Evolutionary conservation across 1,140 invertebrate genomes (phyloP).

Genomic region (Drosophila fuyamai): DNA sequence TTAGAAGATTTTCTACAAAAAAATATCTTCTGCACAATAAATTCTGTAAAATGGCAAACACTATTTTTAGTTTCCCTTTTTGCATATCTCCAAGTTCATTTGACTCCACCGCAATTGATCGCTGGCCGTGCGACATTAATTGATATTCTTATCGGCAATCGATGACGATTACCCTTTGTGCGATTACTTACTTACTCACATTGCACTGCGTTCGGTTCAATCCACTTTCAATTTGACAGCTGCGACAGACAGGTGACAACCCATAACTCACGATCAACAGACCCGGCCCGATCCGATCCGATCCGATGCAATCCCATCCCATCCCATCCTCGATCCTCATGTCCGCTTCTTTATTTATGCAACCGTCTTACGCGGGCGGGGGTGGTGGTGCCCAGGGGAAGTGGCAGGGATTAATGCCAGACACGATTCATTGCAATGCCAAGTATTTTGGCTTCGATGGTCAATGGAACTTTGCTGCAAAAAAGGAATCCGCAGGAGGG

Average conservation of each 20-base stretch:
- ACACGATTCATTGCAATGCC: constrained; percentile 63
- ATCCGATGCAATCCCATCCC: constrained; percentile 16
- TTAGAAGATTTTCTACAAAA: too few species aligned
- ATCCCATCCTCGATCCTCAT: constrained; percentile 26
- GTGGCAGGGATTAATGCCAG: constrained; percentile 58
- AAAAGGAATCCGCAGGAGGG: constrained; percentile 44
- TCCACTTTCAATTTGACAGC: constrained; percentile 84
- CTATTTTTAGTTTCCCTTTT: constrained; percentile 1
- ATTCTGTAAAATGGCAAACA: background rate
- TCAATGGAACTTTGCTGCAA: constrained; percentile 57
- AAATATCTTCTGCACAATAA: too few species aligned
- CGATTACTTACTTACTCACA: constrained; percentile 47
- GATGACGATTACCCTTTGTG: constrained; percentile 66
- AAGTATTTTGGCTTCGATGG: constrained; percentile 53
- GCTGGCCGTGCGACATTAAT: constrained; percentile 70
- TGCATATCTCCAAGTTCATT: constrained; percentile 2
- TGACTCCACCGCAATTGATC: constrained; percentile 24
- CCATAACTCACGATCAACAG: constrained; percentile 75
- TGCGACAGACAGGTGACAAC: constrained; percentile 84
- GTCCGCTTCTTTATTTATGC: constrained; percentile 79
- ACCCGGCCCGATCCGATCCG: constrained; percentile 44
- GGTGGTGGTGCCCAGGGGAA: constrained; percentile 7
- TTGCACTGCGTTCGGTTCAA: constrained; percentile 55
- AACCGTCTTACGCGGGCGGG: constrained; percentile 52
- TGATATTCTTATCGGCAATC: constrained; percentile 84